phyloP scores from a whole-genome alignment of 1,140 invertebrate genomes.

The Dendroctonus ponderosae region DNA sequence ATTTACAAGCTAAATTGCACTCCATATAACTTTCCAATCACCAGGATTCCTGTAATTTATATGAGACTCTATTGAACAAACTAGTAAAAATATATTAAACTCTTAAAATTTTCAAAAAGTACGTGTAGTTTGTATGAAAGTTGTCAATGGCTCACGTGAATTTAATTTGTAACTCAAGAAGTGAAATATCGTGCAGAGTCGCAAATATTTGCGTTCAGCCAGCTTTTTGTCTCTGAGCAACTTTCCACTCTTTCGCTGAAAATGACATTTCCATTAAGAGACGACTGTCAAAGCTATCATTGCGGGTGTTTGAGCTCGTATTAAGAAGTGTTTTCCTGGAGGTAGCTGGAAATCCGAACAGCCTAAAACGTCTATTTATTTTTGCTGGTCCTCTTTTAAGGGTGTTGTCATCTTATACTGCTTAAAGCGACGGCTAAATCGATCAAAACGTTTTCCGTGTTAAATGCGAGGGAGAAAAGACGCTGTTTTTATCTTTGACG shows the following conservation, averaged over 20 bases:
- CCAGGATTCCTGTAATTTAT: too few species aligned
- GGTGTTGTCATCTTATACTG: constrained; percentile 30
- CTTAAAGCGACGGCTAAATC: constrained; percentile 17
- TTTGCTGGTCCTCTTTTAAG: constrained; percentile 21
- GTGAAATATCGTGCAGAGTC: neutral
- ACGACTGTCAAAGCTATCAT: constrained; percentile 25
- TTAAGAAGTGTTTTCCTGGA: constrained; percentile 20
- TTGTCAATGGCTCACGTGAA: too few species aligned
- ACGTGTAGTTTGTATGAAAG: too few species aligned
- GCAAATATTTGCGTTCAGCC: constrained; percentile 18
- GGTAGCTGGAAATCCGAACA: constrained; percentile 14
- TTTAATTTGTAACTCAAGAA: neutral
- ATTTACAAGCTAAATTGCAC: too few species aligned
- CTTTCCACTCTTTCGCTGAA: constrained; percentile 6
- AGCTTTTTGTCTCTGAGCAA: neutral
- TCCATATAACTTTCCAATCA: too few species aligned
- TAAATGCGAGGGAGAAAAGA: constrained; percentile 24
- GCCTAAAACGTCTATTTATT: constrained; percentile 31
- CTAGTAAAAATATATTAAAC: too few species aligned
- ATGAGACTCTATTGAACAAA: too few species aligned
- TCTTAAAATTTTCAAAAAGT: too few species aligned
- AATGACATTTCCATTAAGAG: constrained; percentile 28
- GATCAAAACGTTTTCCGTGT: constrained; percentile 31
- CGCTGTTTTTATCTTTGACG: constrained; percentile 16
- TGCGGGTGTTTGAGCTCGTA: constrained; percentile 22